A percentile compares a stretch with the other conserved stretches of the same genome.
phyloP scores from a whole-genome alignment of 2,797 vertebrate species.

The Sorex maritimensis region DNA sequence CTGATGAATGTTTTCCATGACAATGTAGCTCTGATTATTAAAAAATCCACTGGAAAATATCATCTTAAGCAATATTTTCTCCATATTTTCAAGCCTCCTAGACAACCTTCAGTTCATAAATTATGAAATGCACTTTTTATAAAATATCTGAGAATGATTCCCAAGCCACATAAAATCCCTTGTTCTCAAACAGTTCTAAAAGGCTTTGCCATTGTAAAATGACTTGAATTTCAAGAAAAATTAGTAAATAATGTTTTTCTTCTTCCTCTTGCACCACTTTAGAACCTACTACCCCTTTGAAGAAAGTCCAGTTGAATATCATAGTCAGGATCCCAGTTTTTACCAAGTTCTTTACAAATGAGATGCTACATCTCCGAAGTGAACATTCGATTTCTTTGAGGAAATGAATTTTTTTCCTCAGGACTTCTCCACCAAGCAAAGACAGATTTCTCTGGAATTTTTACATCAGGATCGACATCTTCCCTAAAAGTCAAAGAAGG shows the following conservation, averaged over 20 bases:
- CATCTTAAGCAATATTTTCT: constrained; percentile 72
- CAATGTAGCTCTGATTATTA: constrained; percentile 62
- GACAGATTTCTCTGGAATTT: neutral
- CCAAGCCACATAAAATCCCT: constrained; percentile 25
- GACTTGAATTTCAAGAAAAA: constrained; percentile 1
- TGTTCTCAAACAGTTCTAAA: constrained; percentile 47
- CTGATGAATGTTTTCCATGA: constrained; percentile 63
- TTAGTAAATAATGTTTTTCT: constrained; percentile 46
- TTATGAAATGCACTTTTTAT: constrained; percentile 24
- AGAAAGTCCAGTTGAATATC: neutral
- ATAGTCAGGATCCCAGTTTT: neutral
- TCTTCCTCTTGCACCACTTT: neutral
- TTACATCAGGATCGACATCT: neutral
- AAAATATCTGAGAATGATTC: constrained; percentile 61
- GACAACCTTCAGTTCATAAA: constrained; percentile 60
- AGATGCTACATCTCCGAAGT: constrained; percentile 6
- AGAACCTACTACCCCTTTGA: neutral
- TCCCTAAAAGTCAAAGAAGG: neutral
- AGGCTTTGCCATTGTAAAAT: constrained; percentile 21
- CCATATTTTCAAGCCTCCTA: constrained; percentile 65
- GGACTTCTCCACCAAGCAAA: neutral
- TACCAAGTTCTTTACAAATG: neutral
- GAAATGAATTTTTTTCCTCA: constrained; percentile 43
- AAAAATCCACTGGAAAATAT: constrained; percentile 76
- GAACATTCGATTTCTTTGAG: constrained; percentile 22